A percentile compares a stretch with the other conserved stretches of the same genome.
phyloP scores from a whole-genome alignment of 2,113 vertebrate species.

The Carlito syrichta region DNA sequence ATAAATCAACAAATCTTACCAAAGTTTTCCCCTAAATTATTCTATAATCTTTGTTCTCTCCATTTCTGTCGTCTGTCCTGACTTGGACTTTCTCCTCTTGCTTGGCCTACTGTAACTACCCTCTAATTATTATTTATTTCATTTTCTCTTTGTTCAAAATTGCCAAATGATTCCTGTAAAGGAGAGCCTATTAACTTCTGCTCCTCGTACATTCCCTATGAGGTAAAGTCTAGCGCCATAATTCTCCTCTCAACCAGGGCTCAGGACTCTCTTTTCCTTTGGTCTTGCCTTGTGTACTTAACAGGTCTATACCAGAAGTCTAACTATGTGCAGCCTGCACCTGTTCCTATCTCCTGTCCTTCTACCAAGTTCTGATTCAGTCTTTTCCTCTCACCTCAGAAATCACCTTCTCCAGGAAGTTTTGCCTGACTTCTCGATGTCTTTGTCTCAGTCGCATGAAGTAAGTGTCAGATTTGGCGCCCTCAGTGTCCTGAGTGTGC shows the following conservation, averaged over 20 bases:
- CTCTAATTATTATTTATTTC: neutral
- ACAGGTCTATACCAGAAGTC: neutral
- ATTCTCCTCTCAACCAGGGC: neutral
- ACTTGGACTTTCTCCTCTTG: neutral
- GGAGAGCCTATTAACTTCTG: neutral
- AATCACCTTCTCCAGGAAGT: neutral
- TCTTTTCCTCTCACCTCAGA: neutral
- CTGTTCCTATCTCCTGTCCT: neutral
- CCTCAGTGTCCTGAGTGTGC: neutral
- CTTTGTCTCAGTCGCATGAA: neutral
- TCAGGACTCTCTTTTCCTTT: neutral
- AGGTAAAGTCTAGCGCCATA: neutral
- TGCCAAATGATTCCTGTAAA: neutral
- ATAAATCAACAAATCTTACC: neutral
- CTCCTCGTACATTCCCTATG: neutral
- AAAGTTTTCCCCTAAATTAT: neutral
- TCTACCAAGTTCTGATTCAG: neutral
- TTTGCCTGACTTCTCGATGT: neutral
- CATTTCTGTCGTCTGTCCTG: neutral
- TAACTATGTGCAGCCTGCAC: neutral
- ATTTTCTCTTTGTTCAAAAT: neutral
- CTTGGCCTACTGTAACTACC: neutral
- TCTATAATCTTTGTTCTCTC: neutral
- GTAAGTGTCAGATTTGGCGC: neutral
- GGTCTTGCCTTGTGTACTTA: neutral